Percentiles rank a stretch among this genome's conserved stretches.
phyloP scores from a whole-genome alignment of 2,888 invertebrate genomes.

The Ormyrus pomaceus region DNA sequence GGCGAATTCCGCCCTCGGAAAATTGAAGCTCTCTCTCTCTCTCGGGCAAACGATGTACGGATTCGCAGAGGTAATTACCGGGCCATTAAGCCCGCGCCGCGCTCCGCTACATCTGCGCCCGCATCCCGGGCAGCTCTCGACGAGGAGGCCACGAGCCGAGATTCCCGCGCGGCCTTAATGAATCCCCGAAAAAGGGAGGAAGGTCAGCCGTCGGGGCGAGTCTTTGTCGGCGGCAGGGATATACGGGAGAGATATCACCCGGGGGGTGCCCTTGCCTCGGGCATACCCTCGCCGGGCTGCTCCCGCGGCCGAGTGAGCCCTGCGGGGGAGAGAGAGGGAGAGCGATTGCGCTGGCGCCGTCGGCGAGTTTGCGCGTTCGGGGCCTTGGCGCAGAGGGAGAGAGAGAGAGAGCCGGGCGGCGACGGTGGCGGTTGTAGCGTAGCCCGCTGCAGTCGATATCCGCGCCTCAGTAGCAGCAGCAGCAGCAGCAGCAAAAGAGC shows the following conservation, averaged over 20 bases:
- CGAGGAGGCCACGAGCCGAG: background rate
- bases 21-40: too few species aligned
- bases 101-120: background rate
- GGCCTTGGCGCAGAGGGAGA: slow-evolving; percentile 40
- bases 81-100: too few species aligned
- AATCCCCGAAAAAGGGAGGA: background rate
- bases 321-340: background rate
- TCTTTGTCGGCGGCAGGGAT: background rate
- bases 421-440: slow-evolving; percentile 61
- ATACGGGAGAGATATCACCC: background rate
- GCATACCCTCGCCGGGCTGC: slow-evolving; percentile 7
- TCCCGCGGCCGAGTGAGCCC: background rate
- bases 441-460: slow-evolving; percentile 70
- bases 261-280: background rate
- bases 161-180: background rate
- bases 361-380: slow-evolving; percentile 54
- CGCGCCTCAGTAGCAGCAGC: slow-evolving; percentile 59
- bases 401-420: slow-evolving; percentile 65
- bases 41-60: too few species aligned
- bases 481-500: slow-evolving; percentile 21
- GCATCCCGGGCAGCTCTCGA: background rate
- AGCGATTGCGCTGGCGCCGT: slow-evolving; percentile 27
- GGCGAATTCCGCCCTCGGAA: too few species aligned
- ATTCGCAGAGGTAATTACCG: too few species aligned
- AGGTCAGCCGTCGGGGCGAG: background rate